These are phyloP conservation scores for Caenorhabditis zanzibari DNA, from an alignment of 2,888 invertebrate genomes.

Conservation along the genomic window DNA sequence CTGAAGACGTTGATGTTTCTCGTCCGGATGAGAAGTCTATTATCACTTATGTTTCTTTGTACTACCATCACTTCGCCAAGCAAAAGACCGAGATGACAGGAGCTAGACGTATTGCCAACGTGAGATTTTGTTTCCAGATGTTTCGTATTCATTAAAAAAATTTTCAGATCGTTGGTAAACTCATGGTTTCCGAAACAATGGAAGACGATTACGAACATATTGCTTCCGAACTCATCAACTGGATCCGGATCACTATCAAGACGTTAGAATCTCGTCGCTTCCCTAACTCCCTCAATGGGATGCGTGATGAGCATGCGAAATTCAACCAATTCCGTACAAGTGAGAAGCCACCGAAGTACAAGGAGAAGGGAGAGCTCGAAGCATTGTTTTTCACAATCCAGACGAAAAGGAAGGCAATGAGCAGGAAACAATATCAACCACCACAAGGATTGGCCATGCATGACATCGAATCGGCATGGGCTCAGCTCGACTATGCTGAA, in stretches of 20 bases:
- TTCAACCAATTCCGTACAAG: constrained; percentile 97
- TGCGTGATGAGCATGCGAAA: constrained; percentile 91
- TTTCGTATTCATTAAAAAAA: background rate
- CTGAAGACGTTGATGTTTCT: constrained; percentile 96
- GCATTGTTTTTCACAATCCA: constrained; percentile 97
- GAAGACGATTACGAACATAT: constrained; percentile 92
- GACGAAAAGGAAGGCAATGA: constrained; percentile 94
- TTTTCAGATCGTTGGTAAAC: constrained; percentile 93
- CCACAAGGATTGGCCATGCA: constrained; percentile 88
- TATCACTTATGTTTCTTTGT: constrained; percentile 98
- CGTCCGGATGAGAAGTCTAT: constrained; percentile 91
- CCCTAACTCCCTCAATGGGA: constrained; percentile 95
- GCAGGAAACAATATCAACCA: constrained; percentile 84
- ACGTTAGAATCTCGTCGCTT: constrained; percentile 86
- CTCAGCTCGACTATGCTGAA: constrained; percentile 93
- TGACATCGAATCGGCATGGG: constrained; percentile 97
- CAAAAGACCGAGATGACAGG: constrained; percentile 99
- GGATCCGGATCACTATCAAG: constrained; percentile 94
- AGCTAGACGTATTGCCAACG: constrained; percentile 96
- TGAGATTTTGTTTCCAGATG: constrained; percentile 84
- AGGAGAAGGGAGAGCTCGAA: constrained; percentile 97
- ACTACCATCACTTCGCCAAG: constrained; percentile 98
- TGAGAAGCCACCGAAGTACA: constrained; percentile 98
- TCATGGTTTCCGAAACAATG: constrained; percentile 95
- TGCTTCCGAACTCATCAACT: constrained; percentile 91